A percentile compares a stretch with the other conserved stretches of the same genome.
Conservation (phyloP, 2,113 vertebrate species). For the Penelope pileata region DNA sequence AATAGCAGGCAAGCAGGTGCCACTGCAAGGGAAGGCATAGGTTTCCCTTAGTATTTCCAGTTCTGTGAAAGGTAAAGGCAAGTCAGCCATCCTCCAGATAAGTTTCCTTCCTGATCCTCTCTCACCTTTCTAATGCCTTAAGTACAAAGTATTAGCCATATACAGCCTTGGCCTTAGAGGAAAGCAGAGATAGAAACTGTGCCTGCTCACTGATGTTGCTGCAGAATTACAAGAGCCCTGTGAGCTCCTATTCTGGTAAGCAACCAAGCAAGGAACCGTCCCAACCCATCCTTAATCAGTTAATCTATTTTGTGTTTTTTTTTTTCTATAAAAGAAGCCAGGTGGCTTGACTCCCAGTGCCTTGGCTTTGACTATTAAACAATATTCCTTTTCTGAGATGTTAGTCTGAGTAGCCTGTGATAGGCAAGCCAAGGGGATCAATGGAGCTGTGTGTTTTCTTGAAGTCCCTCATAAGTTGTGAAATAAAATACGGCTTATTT, state of each 20-base stretch:
- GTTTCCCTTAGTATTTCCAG: neutral
- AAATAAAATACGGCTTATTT: constrained; percentile 38
- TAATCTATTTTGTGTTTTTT: neutral
- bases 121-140: neutral
- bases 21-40: neutral
- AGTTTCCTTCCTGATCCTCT: neutral
- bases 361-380: constrained; percentile 20
- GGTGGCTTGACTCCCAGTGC: constrained; percentile 10
- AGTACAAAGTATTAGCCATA: neutral
- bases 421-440: neutral
- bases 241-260: neutral
- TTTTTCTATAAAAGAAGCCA: neutral
- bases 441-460: constrained; percentile 20
- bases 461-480: neutral
- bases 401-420: neutral
- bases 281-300: neutral
- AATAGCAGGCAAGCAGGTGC: neutral
- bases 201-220: neutral
- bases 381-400: neutral
- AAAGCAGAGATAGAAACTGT: neutral
- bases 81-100: neutral
- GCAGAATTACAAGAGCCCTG: neutral
- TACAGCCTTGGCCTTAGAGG: neutral
- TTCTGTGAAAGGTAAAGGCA: neutral
- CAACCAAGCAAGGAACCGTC: neutral